Evolutionary conservation across 1,140 invertebrate species (phyloP), one percentile per base, ranked within the genome.

Genomic region (Phymastichus coffea): DNA sequence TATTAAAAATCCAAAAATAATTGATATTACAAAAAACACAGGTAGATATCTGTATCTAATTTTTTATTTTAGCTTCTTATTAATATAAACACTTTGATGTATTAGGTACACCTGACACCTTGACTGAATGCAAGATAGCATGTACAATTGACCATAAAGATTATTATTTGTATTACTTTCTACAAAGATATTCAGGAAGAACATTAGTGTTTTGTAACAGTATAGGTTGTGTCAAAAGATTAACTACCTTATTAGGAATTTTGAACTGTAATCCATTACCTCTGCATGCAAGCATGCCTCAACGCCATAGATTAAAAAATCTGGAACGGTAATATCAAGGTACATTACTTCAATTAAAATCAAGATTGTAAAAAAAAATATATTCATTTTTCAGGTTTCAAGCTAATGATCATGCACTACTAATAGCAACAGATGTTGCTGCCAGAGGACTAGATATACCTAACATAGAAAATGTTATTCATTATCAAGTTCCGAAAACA

Each of bases 161-260:
- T 79, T 86, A 88, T 41, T 94, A 97, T 75, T 77, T 99, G 1
- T 98, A 97, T 75, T 98, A 98, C 71, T 93, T 99, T 65, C 71
- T 98, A 14, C 84, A 88, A 63, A 83, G 85, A 46, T 88, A 98
- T 80, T 85, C 86, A 1, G 97, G 95, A 0, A 80, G 94, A 57
- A 98, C 94, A 3, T 84, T 99, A 26, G 87, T 99, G n/a, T 99
- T 99, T 81, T 95, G 93, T 68, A 99, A 99, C 80, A 97, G 94
- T 51, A 97, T 98, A 58, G 92, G 94, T 54, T 95, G 94, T 78
- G 92, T 98, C 0, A 88, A 85, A 75, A 82, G 93, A 57, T 81
- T 99, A 38, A 84, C 89, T 0, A 91, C 90, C 54, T 75, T 99
- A 17, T 88, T 99, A 33, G 84, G 81, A 0, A 76, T 94, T 57